Conservation (phyloP, 2,797 vertebrate species). For the Acestrorhynchus altus region DNA sequence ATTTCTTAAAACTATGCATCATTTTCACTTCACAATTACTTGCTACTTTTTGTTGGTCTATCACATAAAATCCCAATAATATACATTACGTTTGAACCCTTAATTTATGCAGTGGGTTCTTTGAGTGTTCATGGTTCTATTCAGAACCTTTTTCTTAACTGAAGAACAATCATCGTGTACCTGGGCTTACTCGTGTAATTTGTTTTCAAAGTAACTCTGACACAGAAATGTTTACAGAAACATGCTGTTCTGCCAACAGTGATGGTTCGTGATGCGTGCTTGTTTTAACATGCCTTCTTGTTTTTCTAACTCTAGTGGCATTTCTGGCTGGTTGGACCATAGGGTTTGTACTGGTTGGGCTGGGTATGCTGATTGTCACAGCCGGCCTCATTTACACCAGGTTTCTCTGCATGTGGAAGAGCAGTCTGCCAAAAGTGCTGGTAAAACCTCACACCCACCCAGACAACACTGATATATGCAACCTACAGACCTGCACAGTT, state of each 20-base stretch:
- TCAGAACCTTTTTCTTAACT: too few species aligned
- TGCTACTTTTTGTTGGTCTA: too few species aligned
- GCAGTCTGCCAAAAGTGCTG: conserved; percentile 52
- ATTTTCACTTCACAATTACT: too few species aligned
- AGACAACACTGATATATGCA: too few species aligned
- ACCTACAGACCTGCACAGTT: too few species aligned
- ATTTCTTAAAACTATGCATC: too few species aligned
- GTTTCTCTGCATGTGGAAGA: conserved; percentile 62
- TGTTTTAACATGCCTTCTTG: not conserved
- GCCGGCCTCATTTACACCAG: conserved; percentile 60
- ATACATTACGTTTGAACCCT: too few species aligned
- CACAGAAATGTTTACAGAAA: not conserved
- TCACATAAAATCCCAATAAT: too few species aligned
- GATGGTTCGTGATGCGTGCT: not conserved
- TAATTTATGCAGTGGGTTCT: too few species aligned
- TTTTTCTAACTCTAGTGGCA: conserved; percentile 42
- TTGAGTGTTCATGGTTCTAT: too few species aligned
- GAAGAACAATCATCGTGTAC: too few species aligned
- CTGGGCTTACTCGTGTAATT: not conserved
- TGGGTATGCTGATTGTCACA: not conserved
- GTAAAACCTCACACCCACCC: conserved; percentile 16
- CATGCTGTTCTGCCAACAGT: not conserved
- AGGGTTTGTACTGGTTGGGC: not conserved
- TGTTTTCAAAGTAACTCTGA: not conserved
- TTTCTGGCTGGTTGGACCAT: conserved; percentile 19